phyloP scores from a whole-genome alignment of 2,888 invertebrate genomes.

The Drosophila falleni region DNA sequence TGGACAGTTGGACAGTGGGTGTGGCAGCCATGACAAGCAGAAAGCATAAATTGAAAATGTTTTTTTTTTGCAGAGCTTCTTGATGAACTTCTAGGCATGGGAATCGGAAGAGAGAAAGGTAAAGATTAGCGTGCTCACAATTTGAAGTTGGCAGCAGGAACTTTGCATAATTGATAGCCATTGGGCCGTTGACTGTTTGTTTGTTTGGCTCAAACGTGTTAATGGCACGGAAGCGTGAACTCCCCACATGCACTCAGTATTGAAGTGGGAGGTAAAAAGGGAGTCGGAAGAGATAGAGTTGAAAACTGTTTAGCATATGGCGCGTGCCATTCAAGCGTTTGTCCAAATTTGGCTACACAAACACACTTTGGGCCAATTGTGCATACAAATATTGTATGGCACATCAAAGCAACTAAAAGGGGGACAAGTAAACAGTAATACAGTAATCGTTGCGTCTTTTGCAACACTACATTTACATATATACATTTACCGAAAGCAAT shows the following conservation, averaged over 20 bases:
- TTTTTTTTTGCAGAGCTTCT: conserved; percentile 53
- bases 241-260: conserved; percentile 38
- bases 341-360: conserved; percentile 71
- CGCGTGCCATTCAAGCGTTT: conserved; percentile 78
- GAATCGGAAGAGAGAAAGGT: neutral
- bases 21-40: conserved; percentile 65
- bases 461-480: conserved; percentile 7
- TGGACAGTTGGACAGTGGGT: conserved; percentile 42
- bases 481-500: conserved; percentile 29
- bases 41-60: conserved; percentile 65
- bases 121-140: neutral
- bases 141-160: conserved; percentile 54
- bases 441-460: conserved; percentile 14
- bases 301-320: conserved; percentile 71
- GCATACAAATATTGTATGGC: conserved; percentile 53
- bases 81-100: conserved; percentile 9
- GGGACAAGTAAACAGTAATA: conserved; percentile 23
- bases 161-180: conserved; percentile 74
- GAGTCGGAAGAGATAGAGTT: too few species aligned
- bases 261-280: neutral
- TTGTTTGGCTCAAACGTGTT: conserved; percentile 65
- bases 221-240: conserved; percentile 80
- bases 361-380: conserved; percentile 52
- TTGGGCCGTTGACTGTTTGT: conserved; percentile 51
- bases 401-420: conserved; percentile 41